These are phyloP conservation scores for Seira sanloemensis DNA, from an alignment of 2,888 invertebrate genomes.

Conservation along the genomic window DNA sequence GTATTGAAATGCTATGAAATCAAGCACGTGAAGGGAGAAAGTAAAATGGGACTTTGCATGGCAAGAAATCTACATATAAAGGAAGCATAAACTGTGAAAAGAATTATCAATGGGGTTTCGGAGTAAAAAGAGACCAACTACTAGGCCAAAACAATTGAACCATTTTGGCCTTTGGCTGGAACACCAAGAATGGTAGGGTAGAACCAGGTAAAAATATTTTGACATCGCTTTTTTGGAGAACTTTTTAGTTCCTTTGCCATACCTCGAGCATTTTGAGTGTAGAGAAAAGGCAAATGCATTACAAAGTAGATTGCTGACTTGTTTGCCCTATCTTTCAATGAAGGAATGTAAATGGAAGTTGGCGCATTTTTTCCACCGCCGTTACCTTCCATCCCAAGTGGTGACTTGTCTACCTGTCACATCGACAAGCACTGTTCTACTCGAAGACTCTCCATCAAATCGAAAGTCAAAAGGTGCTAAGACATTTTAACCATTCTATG, in stretches of 20 bases:
- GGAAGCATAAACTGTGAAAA: not conserved
- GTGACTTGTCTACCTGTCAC: not conserved
- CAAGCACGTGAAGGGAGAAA: not conserved
- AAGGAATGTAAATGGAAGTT: not conserved
- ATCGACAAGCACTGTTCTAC: too few species aligned
- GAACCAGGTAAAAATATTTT: not conserved
- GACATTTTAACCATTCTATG: too few species aligned
- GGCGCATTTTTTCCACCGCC: not conserved
- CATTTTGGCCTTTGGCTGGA: conserved; percentile 52
- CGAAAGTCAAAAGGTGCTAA: too few species aligned
- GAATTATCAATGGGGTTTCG: not conserved
- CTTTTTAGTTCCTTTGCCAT: not conserved
- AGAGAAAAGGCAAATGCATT: not conserved
- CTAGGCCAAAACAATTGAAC: conserved; percentile 59
- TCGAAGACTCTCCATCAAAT: too few species aligned
- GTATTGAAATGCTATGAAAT: not conserved
- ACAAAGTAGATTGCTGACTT: not conserved
- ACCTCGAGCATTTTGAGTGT: not conserved
- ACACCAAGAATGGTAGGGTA: not conserved
- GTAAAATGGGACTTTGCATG: too few species aligned
- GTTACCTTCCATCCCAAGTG: not conserved
- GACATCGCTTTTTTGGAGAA: not conserved
- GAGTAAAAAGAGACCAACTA: conserved; percentile 5
- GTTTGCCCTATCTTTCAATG: not conserved
- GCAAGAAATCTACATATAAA: not conserved